These are phyloP conservation scores for Portevinia maculata DNA, from an alignment of 2,888 invertebrate species.

Conservation along the genomic window DNA sequence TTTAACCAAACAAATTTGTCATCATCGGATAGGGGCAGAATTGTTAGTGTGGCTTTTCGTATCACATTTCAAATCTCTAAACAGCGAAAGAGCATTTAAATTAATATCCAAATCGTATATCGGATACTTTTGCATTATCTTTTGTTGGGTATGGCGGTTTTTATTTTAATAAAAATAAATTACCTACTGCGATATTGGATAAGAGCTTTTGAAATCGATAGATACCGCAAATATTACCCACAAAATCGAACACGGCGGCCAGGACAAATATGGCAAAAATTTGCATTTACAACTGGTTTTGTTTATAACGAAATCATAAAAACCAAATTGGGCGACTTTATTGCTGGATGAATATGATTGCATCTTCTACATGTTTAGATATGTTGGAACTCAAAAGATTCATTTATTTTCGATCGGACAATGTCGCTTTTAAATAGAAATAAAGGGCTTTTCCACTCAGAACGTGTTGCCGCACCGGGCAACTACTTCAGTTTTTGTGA, in stretches of 20 bases:
- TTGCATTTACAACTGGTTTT: constrained; percentile 15
- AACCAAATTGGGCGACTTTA: too few relatives aligned
- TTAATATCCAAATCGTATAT: constrained; percentile 59
- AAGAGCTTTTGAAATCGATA: constrained; percentile 34
- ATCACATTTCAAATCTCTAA: constrained; percentile 50
- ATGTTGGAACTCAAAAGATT: not conserved
- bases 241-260: not conserved
- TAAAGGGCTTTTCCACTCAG: too few relatives aligned
- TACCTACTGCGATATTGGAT: constrained; percentile 47
- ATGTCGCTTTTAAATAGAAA: too few relatives aligned
- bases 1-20: constrained; percentile 51
- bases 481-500: too few relatives aligned
- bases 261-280: not conserved
- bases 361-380: not conserved
- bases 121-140: constrained; percentile 12
- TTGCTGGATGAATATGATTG: not conserved
- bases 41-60: constrained; percentile 13
- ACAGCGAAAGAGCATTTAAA: constrained; percentile 56
- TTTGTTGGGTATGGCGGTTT: not conserved
- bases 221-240: constrained; percentile 28
- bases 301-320: too few relatives aligned
- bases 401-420: too few relatives aligned
- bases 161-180: constrained; percentile 48
- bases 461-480: too few relatives aligned
- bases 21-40: constrained; percentile 14